Evolutionary conservation across 2,113 vertebrate genomes (phyloP).

Genomic region (Platycercus adscitus): DNA sequence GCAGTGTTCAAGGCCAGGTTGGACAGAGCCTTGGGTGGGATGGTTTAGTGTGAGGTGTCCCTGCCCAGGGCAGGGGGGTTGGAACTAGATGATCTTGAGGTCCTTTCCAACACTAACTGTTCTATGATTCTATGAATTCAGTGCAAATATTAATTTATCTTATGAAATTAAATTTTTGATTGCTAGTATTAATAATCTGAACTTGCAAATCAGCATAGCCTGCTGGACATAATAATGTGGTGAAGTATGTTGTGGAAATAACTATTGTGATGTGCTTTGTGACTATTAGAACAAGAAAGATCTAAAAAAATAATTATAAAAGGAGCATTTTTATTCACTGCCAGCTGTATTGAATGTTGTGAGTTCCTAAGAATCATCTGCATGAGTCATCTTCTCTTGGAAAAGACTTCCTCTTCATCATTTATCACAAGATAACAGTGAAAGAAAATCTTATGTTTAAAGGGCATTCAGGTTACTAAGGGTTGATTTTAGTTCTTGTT

Average conservation of each 20-base stretch:
- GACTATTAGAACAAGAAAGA: background rate
- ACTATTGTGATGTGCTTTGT: background rate
- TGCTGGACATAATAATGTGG: background rate
- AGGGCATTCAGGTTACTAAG: background rate
- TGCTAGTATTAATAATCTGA: background rate
- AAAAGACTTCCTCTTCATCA: background rate
- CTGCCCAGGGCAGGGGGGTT: too few species aligned
- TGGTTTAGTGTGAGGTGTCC: too few species aligned
- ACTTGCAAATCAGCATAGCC: background rate
- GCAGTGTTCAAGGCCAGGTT: too few species aligned
- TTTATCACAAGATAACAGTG: background rate
- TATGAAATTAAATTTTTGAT: background rate
- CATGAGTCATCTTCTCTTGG: constrained; percentile 31
- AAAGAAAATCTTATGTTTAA: background rate
- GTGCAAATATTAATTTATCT: background rate
- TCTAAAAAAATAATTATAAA: background rate
- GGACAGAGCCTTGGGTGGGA: too few species aligned
- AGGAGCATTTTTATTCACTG: background rate
- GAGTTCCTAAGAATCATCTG: background rate
- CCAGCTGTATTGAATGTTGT: background rate
- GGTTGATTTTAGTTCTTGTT: background rate
- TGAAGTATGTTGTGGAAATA: background rate
- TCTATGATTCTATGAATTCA: background rate
- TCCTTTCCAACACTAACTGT: too few species aligned
- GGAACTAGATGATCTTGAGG: too few species aligned